Evolutionary conservation across 92 coral and sea anemone species (phyloP).

Genomic region (Actinernus sp.): DNA sequence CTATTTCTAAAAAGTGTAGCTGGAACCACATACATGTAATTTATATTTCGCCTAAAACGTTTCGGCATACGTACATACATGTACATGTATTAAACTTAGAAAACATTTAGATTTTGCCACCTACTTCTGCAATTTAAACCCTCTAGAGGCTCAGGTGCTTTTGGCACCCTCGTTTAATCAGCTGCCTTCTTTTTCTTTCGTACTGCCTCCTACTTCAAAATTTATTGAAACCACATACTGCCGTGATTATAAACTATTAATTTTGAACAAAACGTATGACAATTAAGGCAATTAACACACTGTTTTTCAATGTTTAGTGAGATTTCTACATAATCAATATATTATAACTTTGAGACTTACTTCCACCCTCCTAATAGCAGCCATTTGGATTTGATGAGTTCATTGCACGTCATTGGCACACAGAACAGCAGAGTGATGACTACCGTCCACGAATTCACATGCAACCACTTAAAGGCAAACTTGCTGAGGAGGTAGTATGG

Average conservation of each 20-base stretch:
- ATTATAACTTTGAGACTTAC: slow-evolving; percentile 34
- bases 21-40: no score
- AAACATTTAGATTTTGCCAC: no score
- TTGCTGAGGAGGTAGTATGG: slow-evolving; percentile 88
- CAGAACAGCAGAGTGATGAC: slow-evolving; percentile 70
- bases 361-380: slow-evolving; percentile 81
- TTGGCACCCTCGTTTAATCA: no score
- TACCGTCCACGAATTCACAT: slow-evolving; percentile 66
- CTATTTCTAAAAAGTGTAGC: no score
- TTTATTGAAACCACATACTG: no score
- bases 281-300: not conserved
- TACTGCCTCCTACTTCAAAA: no score
- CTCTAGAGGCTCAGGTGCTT: no score
- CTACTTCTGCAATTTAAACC: no score
- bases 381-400: slow-evolving; percentile 64
- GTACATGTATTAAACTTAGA: no score
- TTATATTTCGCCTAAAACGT: no score
- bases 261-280: not conserved
- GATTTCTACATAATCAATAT: not conserved
- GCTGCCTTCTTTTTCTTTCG: no score
- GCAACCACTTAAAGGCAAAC: slow-evolving; percentile 71
- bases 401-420: slow-evolving; percentile 65
- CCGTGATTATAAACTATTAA: not conserved
- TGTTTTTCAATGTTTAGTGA: not conserved
- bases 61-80: no score